Conservation (phyloP, 2,888 invertebrate genomes). For the Bedellia somnulentella region DNA sequence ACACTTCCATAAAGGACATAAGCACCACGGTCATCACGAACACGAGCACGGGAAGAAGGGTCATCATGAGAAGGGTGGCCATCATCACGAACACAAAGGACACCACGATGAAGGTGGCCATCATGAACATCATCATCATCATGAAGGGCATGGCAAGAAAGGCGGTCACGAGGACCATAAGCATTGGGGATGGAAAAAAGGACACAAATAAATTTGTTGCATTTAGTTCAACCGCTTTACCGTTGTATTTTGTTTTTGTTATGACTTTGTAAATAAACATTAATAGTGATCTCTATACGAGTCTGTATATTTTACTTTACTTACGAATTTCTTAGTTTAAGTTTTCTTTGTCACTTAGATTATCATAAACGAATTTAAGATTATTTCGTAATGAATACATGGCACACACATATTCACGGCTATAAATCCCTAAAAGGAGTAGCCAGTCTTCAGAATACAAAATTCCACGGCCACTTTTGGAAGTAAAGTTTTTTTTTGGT, state of each 20-base stretch:
- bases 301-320: not conserved
- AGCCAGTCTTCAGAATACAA: too few relatives aligned
- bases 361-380: too few relatives aligned
- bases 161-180: conserved; percentile 79
- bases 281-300: conserved; percentile 6
- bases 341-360: too few relatives aligned
- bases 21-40: conserved; percentile 74
- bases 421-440: too few relatives aligned
- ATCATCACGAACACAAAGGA: conserved; percentile 77
- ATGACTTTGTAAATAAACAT: conserved; percentile 17
- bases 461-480: too few relatives aligned
- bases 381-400: too few relatives aligned
- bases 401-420: too few relatives aligned
- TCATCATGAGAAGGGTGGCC: conserved; percentile 76
- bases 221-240: conserved; percentile 10
- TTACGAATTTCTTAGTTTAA: too few relatives aligned
- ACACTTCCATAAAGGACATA: conserved; percentile 76
- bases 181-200: conserved; percentile 71
- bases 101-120: conserved; percentile 79
- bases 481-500: too few relatives aligned
- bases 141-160: conserved; percentile 74
- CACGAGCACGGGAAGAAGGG: conserved; percentile 81
- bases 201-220: conserved; percentile 25
- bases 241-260: conserved; percentile 11
- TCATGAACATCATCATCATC: conserved; percentile 75